Percentiles rank a stretch among this genome's conserved stretches.
These are phyloP conservation scores for Limnephilus marmoratus DNA, from an alignment of 2,888 invertebrate species.

Conservation along the genomic window DNA sequence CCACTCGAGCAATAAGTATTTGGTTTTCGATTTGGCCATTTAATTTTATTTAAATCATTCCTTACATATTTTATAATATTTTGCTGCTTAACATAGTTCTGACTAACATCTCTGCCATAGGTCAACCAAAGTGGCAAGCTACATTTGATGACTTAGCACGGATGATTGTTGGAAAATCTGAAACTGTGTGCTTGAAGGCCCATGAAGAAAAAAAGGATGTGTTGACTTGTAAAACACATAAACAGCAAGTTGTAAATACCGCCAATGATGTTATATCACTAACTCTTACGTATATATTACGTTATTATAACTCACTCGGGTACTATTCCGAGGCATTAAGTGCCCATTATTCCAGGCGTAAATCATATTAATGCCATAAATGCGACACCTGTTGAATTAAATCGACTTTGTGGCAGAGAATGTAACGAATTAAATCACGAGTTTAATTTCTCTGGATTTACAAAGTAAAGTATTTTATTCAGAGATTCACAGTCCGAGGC, in stretches of 20 bases:
- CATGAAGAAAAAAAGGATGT: neutral
- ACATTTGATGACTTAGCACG: no score
- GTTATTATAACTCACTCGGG: neutral
- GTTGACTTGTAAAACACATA: neutral
- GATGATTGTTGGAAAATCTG: no score
- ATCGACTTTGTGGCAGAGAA: neutral
- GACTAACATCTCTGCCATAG: no score
- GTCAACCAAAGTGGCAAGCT: no score
- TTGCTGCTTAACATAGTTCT: no score
- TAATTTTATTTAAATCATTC: no score
- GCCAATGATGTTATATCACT: neutral
- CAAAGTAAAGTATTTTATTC: no score
- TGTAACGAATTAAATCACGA: neutral
- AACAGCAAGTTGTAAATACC: neutral
- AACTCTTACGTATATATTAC: neutral
- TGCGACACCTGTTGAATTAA: neutral
- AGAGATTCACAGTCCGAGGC: no score
- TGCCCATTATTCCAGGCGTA: neutral
- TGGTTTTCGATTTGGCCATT: no score
- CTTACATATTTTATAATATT: no score
- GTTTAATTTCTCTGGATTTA: neutral
- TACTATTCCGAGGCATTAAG: neutral
- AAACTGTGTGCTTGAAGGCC: no score
- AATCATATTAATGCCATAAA: slow-evolving; percentile 2
- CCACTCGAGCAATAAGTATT: no score